phyloP scores from a whole-genome alignment of 2,797 vertebrate species.

The Artibeus lituratus region DNA sequence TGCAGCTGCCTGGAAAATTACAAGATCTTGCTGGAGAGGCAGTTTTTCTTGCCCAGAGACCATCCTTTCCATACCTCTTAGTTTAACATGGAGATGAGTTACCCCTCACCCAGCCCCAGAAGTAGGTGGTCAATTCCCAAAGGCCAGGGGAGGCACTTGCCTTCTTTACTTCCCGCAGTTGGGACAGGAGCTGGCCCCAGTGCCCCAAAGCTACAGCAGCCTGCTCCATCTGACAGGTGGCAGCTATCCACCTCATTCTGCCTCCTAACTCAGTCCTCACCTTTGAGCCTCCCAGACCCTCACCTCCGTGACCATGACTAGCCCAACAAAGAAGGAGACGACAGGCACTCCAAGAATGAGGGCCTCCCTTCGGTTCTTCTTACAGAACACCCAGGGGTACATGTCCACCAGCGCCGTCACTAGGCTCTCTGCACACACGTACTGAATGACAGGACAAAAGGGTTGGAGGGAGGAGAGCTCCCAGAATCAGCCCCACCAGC shows the following conservation, averaged over 20 bases:
- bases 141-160: not conserved
- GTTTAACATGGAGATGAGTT: not conserved
- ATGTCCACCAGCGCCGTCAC: conserved; percentile 96
- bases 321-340: conserved; percentile 90
- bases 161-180: not conserved
- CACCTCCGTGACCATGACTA: conserved; percentile 98
- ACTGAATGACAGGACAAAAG: conserved; percentile 81
- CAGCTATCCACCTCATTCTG: not conserved
- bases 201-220: not conserved
- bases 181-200: not conserved
- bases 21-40: not conserved
- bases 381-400: conserved; percentile 92
- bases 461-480: not conserved
- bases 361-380: conserved; percentile 92
- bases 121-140: not conserved
- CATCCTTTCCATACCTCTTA: not conserved
- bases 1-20: not conserved
- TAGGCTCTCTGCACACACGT: conserved; percentile 96
- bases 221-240: accelerated
- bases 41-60: not conserved
- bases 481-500: not conserved
- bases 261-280: not conserved
- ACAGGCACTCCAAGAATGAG: conserved; percentile 91
- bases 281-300: conserved; percentile 21
- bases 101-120: not conserved